phyloP scores from a whole-genome alignment of 2,888 invertebrate species.

The Lithophane socia region DNA sequence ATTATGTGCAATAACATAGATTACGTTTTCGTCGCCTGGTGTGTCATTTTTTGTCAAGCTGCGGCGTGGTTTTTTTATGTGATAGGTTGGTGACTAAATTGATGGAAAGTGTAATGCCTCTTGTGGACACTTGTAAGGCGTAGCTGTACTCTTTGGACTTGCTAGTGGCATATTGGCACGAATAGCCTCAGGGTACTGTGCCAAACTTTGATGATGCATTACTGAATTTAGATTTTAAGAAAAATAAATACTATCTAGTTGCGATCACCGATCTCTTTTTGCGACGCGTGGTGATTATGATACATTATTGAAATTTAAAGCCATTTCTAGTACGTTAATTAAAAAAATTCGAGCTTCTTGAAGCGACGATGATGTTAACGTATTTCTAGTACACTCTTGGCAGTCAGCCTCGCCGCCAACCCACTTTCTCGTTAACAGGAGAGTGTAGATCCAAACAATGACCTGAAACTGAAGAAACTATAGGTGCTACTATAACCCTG shows the following conservation, averaged over 20 bases:
- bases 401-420: not conserved
- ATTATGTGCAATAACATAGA: conserved; percentile 9
- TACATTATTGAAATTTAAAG: not conserved
- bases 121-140: not conserved
- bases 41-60: not conserved
- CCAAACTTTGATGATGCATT: not conserved
- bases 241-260: not conserved
- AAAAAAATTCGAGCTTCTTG: not conserved
- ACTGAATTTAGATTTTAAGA: not conserved
- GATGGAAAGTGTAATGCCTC: not conserved
- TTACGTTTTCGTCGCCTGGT: not conserved
- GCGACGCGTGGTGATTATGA: not conserved
- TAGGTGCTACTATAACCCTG: not conserved
- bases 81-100: not conserved
- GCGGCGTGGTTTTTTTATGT: not conserved
- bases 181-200: not conserved
- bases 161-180: not conserved
- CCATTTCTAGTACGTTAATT: not conserved
- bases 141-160: not conserved
- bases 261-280: not conserved
- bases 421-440: not conserved
- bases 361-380: not conserved
- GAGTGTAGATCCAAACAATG: not conserved
- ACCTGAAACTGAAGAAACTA: not conserved
- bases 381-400: not conserved